Base-by-base conservation (phyloP, 2,888 invertebrate genomes). In the Dasysyrphus tricinctus region DNA sequence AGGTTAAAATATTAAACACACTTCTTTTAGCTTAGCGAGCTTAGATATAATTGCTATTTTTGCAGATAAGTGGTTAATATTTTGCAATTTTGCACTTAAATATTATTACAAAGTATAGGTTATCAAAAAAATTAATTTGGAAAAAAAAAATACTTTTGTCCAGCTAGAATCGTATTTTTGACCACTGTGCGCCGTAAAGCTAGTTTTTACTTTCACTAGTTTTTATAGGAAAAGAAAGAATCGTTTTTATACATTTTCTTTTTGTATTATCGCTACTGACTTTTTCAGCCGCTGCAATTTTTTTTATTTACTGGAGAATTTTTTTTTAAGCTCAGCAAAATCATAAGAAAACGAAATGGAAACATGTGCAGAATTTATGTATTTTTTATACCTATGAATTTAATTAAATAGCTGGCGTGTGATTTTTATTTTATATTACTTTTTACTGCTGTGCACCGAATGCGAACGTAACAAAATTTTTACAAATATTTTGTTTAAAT, bases 401-500 rank as follows among this genome's bases (percentile, higher is more conserved):
- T 73, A 29, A 34, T 61, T 72, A 88, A 84, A 42, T 63, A 73
- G 69, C 72, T 77, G 57, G 59, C 70, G 54, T 80, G 39, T 57
- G 32, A 14, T 82, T 19, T 74, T 59, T 80, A 69, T 88, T 84
- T 85, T 70, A 11, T 65, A 49, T 76, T 85, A 61, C 47, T 67
- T 61, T 80, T 61, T 34, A 80, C 54, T 88, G 88, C 88, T 88
- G 77, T 85, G 88, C 88, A 88, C 85, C 88, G 88, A 82, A 88
- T 88, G 88, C 88, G 84, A 85, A 88, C 84, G 80, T 88, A 85
- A 78, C 69, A 24, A 78, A 8, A 14, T 82, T 67, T 67, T 56
- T 59, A 63, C 65, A 16, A 9, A 12, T 49, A 19, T 74, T 77
- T 77, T 76, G 54, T 73, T 84, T 72, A n/a, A 34, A 76, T 63